phyloP scores from a whole-genome alignment of 2,113 vertebrate genomes.

The Miniopterus natalensis region DNA sequence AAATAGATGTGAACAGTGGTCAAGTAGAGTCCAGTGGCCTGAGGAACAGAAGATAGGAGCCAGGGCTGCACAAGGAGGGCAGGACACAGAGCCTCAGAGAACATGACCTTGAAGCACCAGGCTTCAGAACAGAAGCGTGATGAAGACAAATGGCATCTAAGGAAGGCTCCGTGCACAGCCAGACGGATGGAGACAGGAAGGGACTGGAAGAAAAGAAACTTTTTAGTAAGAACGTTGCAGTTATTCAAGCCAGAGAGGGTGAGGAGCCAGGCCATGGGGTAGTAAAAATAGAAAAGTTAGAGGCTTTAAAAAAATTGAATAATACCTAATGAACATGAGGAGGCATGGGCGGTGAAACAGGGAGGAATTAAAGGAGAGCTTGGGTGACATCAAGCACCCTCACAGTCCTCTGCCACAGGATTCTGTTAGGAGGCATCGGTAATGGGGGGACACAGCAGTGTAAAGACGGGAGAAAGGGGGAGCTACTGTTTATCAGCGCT shows the following conservation, averaged over 20 bases:
- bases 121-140: neutral
- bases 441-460: neutral
- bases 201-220: neutral
- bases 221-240: neutral
- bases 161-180: neutral
- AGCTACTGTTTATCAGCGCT: neutral
- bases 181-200: neutral
- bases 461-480: neutral
- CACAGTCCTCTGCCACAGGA: neutral
- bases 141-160: neutral
- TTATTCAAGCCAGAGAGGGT: neutral
- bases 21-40: accelerated
- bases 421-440: neutral
- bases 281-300: neutral
- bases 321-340: too few species aligned
- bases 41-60: too few species aligned
- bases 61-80: neutral
- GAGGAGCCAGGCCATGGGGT: neutral
- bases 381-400: too few species aligned
- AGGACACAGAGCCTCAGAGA: neutral
- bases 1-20: neutral
- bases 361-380: too few species aligned
- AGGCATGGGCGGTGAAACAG: too few species aligned
- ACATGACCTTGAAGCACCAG: neutral
- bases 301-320: neutral